phyloP scores from a whole-genome alignment of 2,113 vertebrate genomes.

The Sinocyclocheilus maitianheensis region DNA sequence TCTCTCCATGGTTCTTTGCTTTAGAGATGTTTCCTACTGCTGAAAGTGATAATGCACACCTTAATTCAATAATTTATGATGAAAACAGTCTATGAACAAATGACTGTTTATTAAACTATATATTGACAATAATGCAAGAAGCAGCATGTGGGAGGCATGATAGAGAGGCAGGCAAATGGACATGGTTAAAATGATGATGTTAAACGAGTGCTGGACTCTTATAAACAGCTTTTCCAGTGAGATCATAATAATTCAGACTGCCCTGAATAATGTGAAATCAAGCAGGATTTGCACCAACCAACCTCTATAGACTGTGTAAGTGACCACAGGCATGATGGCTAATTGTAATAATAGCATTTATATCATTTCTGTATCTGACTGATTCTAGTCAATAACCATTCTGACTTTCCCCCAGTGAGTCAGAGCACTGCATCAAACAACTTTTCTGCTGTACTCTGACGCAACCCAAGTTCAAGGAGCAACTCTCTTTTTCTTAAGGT shows the following conservation, averaged over 20 bases:
- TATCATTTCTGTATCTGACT: background rate
- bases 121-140: constrained; percentile 13
- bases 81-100: constrained; percentile 37
- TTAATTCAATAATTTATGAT: constrained; percentile 42
- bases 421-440: background rate
- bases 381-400: constrained; percentile 19
- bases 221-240: background rate
- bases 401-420: background rate
- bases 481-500: constrained; percentile 8
- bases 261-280: background rate
- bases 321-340: background rate
- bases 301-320: background rate
- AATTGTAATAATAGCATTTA: background rate
- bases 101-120: constrained; percentile 36
- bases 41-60: constrained; percentile 27
- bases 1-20: background rate
- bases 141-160: constrained; percentile 3
- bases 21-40: constrained; percentile 36
- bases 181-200: background rate
- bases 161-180: background rate
- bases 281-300: background rate
- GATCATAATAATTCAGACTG: background rate
- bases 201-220: background rate
- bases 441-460: constrained; percentile 19
- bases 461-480: background rate